Percentiles rank a stretch among this genome's conserved stretches.
phyloP scores from a whole-genome alignment of 2,113 vertebrate genomes.

The Myotis brandtii region DNA sequence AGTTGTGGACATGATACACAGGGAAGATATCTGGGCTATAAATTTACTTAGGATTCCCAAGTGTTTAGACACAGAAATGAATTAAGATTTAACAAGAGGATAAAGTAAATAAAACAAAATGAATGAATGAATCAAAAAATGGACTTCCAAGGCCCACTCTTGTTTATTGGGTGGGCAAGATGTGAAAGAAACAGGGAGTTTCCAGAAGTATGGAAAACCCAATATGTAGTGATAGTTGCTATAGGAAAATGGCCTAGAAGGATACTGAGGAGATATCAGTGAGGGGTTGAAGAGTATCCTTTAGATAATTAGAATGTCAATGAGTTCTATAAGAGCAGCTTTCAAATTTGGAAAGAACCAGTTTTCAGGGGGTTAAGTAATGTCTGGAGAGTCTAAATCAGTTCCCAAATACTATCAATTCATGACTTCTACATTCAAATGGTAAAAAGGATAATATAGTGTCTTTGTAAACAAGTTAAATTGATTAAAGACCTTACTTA shows the following conservation, averaged over 20 bases:
- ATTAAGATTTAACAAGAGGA: neutral
- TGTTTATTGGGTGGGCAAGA: neutral
- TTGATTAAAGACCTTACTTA: neutral
- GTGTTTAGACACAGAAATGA: neutral
- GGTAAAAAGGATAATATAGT: neutral
- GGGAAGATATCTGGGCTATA: neutral
- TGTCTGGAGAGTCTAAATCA: neutral
- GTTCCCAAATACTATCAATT: neutral
- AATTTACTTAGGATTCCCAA: neutral
- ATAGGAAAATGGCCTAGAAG: neutral
- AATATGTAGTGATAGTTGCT: neutral
- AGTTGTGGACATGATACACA: neutral
- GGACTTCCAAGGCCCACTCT: neutral
- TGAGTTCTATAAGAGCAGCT: neutral
- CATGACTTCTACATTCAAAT: neutral
- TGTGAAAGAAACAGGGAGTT: neutral
- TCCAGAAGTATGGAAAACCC: neutral
- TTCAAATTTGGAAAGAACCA: neutral
- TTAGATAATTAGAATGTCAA: neutral
- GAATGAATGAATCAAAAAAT: neutral
- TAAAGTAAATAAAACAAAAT: neutral
- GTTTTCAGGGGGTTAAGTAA: neutral
- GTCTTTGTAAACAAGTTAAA: constrained; percentile 4
- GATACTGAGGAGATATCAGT: neutral
- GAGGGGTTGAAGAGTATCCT: neutral